Evolutionary conservation across 2,113 vertebrate genomes (phyloP), one percentile per base, ranked within the genome.

Genomic region (Amphiprion percula): DNA sequence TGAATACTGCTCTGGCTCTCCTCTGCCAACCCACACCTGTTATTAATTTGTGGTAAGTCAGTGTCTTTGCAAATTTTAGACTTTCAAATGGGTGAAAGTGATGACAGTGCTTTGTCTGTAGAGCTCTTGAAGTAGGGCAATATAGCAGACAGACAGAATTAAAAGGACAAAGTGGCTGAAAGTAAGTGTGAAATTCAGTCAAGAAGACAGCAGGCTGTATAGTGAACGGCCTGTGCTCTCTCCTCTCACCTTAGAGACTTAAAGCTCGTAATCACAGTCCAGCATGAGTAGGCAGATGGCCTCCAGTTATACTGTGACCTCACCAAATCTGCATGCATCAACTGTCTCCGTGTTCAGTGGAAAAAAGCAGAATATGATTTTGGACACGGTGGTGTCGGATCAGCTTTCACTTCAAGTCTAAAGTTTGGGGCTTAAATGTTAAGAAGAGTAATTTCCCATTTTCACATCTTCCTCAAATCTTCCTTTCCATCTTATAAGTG

Each of bases 271-370:
- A 92, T 91, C 89, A 89, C 91, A 91, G 90, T 88, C 83, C 91
- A 93, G 92, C 88, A 90, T 90, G 90, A 87, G 86, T 74, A 83
- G 90, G 90, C 93, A 95, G 93, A 95, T 94, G 93, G 94, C 90
- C 81, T 85, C 68, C 68, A 86, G 80, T 85, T 90, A 77, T 50
- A 53, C 87, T 86, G 90, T 77, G 87, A 90, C 91, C 91, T 93
- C 90, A 92, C 85, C 90, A 91, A 78, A 90, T 90, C 90, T 89
- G 89, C 85, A 87, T 83, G 88, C 76, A 78, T 90, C 59, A 79
- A 74, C 82, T 54, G 58, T 74, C 39, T 83, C 62, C 54, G 19
- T 54, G 60, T 83, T 87, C 62, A 33, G 58, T 24, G 30, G 58
- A 73, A 74, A 74, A 28, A 54, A 37, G 50, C 65, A 50, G 70